Evolutionary conservation across 2,888 invertebrate genomes (phyloP), one percentile per base, ranked within the genome.

Genomic region (Drosophila affinis): DNA sequence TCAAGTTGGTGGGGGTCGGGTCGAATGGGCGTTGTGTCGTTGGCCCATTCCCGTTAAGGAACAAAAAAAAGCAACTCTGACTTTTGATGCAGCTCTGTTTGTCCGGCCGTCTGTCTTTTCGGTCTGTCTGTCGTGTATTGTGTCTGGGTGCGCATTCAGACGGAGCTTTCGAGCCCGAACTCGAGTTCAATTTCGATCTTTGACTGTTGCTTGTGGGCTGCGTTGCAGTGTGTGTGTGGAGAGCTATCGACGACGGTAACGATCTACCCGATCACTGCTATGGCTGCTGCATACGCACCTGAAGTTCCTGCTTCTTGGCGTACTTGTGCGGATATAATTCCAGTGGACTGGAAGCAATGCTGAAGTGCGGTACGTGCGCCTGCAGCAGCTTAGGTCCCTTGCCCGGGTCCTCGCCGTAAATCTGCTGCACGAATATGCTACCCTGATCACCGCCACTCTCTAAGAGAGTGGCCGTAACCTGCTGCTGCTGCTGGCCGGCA

Each of bases 281-380:
- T 48, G 61, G 52, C 62, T 62, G 57, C 54, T 51, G 73, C 44
- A 83, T 85, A 81, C 89, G 88, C 88, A 91, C 91, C 90, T 91
- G 91, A 87, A 90, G 89, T 81, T 91, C 91, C 87, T 91, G 90
- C 87, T 91, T 91, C 81, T 91, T 91, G 69, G 88, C 88, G 80
- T 91, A 73, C 21, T 72, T 73, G 65, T 72, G 72, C 72, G 91
- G 92, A 88, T 92, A 92, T 63, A 91, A 90, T 84, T 92, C 92
- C 73, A 92, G 81, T 44, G 91, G 91, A 76, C 91, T 91, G 69
- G 91, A 60, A 71, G 91, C 90, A 53, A 91, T 86, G 76, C 89
- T 90, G 59, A 91, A 91, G 64, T 89, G 88, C 60, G 91, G 89
- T 56, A 90, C 90, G 75, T 91, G 91, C 12, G 88, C 72, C 70